These are phyloP conservation scores for Limosa lapponica DNA, from an alignment of 2,797 vertebrate genomes.

Conservation along the genomic window DNA sequence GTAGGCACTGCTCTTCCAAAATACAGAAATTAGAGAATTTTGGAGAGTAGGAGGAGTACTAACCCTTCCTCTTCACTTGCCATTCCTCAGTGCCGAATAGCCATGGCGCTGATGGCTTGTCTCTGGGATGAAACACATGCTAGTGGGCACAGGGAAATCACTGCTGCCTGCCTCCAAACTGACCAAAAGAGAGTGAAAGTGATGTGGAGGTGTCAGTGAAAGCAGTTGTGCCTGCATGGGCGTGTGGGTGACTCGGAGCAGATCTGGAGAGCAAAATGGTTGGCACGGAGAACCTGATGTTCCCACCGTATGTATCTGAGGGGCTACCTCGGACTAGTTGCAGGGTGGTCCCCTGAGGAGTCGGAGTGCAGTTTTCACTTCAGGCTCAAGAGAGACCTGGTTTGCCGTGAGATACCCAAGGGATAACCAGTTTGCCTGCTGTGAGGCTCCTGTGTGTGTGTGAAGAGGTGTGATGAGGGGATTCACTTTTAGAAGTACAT, in stretches of 20 bases:
- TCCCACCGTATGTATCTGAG: neutral
- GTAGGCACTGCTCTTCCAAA: neutral
- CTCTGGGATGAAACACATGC: neutral
- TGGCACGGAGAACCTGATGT: neutral
- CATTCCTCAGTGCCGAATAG: neutral
- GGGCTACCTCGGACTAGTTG: neutral
- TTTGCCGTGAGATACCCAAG: neutral
- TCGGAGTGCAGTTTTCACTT: neutral
- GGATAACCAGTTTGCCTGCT: neutral
- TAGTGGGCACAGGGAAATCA: neutral
- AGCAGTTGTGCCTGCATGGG: neutral
- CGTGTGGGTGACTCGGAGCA: neutral
- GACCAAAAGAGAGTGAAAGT: neutral
- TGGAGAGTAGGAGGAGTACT: neutral
- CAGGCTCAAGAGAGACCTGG: neutral
- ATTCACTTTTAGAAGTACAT: neutral
- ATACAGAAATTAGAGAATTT: neutral
- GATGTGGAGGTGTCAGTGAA: neutral
- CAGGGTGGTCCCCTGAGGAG: neutral
- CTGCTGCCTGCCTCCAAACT: neutral
- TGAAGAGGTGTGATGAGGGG: neutral
- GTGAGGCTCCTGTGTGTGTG: neutral
- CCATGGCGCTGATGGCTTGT: rapidly evolving
- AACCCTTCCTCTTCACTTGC: neutral
- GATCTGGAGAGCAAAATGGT: neutral